Percentiles rank a stretch among this genome's conserved stretches.
phyloP scores from a whole-genome alignment of 2,797 vertebrate species.

The Arnoldichthys spilopterus region DNA sequence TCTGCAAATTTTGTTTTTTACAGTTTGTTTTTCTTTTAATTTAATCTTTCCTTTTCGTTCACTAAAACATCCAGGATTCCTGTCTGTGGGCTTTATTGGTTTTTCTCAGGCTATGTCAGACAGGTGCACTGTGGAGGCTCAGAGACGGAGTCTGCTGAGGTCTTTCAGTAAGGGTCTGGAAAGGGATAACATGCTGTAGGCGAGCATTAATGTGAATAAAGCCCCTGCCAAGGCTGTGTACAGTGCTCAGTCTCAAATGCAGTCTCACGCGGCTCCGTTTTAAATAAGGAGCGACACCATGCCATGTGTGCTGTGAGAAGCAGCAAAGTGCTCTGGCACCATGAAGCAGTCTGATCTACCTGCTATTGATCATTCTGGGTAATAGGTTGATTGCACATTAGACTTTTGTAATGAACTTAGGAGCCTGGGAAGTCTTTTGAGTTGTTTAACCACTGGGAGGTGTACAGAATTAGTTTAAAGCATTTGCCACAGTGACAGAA shows the following conservation, averaged over 20 bases:
- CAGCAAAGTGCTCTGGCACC: slow-evolving; percentile 1
- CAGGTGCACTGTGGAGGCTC: slow-evolving; percentile 43
- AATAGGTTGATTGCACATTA: slow-evolving; percentile 16
- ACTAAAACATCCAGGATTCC: slow-evolving; percentile 34
- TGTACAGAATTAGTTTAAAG: neutral
- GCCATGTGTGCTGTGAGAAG: neutral
- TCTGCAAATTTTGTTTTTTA: slow-evolving; percentile 36
- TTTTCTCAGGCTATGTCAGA: slow-evolving; percentile 39
- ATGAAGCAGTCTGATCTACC: neutral
- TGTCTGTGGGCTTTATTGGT: slow-evolving; percentile 42
- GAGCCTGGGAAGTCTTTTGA: slow-evolving; percentile 6
- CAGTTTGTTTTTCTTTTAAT: slow-evolving; percentile 36
- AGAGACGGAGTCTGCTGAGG: slow-evolving; percentile 53
- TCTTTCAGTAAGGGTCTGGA: slow-evolving; percentile 59
- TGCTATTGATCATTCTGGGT: slow-evolving; percentile 10
- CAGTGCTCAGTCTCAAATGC: slow-evolving; percentile 54
- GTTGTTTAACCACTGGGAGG: slow-evolving; percentile 8
- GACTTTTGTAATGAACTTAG: neutral
- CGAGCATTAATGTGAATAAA: slow-evolving; percentile 65
- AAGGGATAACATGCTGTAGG: slow-evolving; percentile 51
- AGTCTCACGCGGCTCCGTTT: slow-evolving; percentile 36
- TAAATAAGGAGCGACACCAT: neutral
- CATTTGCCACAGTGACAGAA: neutral
- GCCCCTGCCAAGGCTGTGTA: slow-evolving; percentile 57
- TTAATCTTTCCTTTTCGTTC: slow-evolving; percentile 52